Evolutionary conservation across 2,797 vertebrate genomes (phyloP).

Genomic region (Onychomys leucogaster): DNA sequence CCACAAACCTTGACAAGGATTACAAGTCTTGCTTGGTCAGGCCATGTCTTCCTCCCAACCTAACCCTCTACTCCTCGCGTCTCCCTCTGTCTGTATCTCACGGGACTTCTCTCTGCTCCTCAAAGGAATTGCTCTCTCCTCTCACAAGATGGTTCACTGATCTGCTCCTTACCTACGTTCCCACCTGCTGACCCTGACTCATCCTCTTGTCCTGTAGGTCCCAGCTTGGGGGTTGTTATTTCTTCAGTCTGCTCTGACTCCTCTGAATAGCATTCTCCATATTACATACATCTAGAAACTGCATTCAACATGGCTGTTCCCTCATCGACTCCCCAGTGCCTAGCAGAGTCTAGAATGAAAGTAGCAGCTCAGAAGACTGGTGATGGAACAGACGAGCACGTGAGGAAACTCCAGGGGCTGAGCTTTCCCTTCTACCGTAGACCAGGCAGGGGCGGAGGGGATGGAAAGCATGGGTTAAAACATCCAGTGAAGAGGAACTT

Average conservation of each 20-base stretch:
- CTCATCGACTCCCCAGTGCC: not conserved
- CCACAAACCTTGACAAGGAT: not conserved
- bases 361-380: not conserved
- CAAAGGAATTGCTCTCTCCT: not conserved
- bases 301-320: not conserved
- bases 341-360: not conserved
- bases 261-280: not conserved
- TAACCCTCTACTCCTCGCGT: not conserved
- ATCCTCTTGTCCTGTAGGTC: not conserved
- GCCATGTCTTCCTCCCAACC: not conserved
- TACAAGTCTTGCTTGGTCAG: not conserved
- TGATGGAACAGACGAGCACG: not conserved
- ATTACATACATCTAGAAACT: not conserved
- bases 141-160: not conserved
- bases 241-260: not conserved
- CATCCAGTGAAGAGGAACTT: not conserved
- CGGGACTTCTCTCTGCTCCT: not conserved
- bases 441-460: not conserved
- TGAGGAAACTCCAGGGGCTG: not conserved
- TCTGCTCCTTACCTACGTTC: not conserved
- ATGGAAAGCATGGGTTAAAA: conserved; percentile 40
- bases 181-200: not conserved
- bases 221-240: not conserved
- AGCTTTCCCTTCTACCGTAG: not conserved
- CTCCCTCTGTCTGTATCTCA: not conserved